These are phyloP conservation scores for Heliornis fulica DNA, from an alignment of 2,113 vertebrate species.

Conservation along the genomic window DNA sequence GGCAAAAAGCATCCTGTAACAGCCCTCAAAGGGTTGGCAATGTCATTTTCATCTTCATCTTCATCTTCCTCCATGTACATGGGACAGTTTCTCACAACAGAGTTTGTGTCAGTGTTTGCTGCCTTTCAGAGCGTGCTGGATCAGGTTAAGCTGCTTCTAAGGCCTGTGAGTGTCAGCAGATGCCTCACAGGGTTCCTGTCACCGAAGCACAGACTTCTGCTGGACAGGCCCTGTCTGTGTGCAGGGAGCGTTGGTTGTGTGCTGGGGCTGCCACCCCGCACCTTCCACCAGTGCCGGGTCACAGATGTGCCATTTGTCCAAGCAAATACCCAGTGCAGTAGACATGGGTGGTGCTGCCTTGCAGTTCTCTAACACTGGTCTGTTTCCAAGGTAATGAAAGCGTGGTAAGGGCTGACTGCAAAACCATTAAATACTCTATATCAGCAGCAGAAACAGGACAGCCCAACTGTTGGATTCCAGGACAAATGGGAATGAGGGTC, in stretches of 20 bases:
- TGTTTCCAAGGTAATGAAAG: conserved; percentile 33
- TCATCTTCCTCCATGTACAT: neutral
- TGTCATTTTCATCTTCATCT: too few relatives aligned
- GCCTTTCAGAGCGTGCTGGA: neutral
- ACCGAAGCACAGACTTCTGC: too few relatives aligned
- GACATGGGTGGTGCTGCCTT: neutral
- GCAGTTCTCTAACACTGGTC: neutral
- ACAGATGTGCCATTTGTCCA: neutral
- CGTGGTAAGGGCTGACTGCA: neutral
- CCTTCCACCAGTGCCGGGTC: neutral
- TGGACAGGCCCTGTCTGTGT: neutral
- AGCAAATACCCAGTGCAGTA: too few relatives aligned
- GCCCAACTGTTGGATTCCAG: accelerated
- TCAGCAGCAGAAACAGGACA: neutral
- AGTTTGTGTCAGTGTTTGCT: neutral
- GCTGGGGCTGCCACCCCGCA: neutral
- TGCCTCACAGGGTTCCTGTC: accelerated
- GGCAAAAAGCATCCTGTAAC: neutral
- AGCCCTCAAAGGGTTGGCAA: neutral
- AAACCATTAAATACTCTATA: neutral
- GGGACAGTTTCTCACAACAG: neutral
- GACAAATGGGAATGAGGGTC: neutral
- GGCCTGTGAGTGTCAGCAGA: neutral
- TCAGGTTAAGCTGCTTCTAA: neutral
- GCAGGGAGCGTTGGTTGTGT: accelerated